Conservation (phyloP, 92 coral and sea anemone species). For the Parazoanthus swiftii region DNA sequence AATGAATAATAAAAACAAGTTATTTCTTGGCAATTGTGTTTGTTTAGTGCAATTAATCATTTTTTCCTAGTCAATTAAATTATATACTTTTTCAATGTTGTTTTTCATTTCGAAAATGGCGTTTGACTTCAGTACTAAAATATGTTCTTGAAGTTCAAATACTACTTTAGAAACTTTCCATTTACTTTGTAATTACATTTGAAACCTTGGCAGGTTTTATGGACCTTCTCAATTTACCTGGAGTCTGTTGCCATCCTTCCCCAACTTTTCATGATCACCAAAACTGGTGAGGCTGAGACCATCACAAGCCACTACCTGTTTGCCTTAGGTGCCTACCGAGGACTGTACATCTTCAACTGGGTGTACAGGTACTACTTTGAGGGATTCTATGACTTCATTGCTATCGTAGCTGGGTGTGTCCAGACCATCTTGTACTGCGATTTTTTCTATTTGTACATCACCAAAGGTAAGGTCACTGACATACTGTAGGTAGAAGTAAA, state of each 20-base stretch:
- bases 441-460: conserved; percentile 97
- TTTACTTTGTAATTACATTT: too few species aligned
- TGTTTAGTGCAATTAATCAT: too few species aligned
- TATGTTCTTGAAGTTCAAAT: neutral
- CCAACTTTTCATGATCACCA: conserved; percentile 98
- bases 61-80: too few species aligned
- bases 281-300: conserved; percentile 98
- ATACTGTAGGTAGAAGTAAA: too few species aligned
- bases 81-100: too few species aligned
- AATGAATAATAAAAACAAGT: too few species aligned
- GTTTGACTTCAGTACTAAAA: neutral
- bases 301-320: conserved; percentile 99
- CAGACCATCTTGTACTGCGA: conserved; percentile 99
- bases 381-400: conserved; percentile 99
- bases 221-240: conserved; percentile 99
- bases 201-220: conserved; percentile 65
- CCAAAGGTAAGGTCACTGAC: conserved; percentile 74
- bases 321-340: conserved; percentile 97
- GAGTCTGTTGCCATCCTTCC: conserved; percentile 99
- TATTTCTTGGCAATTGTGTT: too few species aligned
- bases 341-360: conserved; percentile 97
- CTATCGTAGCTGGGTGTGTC: conserved; percentile 99
- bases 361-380: conserved; percentile 93
- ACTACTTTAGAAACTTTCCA: too few species aligned
- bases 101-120: neutral